These are phyloP conservation scores for Trachelus troglodyta DNA, from an alignment of 2,888 invertebrate species.

Conservation along the genomic window DNA sequence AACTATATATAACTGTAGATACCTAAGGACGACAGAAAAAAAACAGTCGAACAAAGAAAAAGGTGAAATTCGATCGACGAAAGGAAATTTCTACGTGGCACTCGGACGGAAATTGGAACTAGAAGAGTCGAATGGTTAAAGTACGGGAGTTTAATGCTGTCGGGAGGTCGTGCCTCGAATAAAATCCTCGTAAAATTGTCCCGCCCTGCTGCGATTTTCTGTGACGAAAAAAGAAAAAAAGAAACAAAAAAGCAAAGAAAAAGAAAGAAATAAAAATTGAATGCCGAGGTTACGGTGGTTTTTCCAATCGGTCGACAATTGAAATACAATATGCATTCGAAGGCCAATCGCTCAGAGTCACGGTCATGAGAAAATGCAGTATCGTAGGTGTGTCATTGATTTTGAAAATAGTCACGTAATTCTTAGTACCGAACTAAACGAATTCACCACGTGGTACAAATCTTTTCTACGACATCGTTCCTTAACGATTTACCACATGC, in stretches of 20 bases:
- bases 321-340: background rate
- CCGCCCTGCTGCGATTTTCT: background rate
- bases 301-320: background rate
- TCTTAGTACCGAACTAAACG: background rate
- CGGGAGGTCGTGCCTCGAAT: background rate
- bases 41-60: background rate
- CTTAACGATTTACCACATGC: conserved; percentile 62
- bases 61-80: background rate
- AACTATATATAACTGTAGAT: background rate
- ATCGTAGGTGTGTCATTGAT: background rate
- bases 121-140: background rate
- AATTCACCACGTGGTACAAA: background rate
- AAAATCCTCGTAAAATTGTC: conserved; percentile 4
- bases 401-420: background rate
- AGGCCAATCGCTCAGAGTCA: background rate
- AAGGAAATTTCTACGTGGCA: background rate
- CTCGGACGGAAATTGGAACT: background rate
- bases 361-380: background rate
- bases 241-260: background rate
- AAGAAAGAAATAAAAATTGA: background rate
- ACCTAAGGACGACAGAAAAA: background rate
- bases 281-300: background rate
- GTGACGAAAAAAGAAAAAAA: background rate
- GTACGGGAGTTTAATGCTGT: background rate
- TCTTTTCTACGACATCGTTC: conserved; percentile 22